These are phyloP conservation scores for Babylonia areolata DNA, from an alignment of 1,140 invertebrate species.

Conservation along the genomic window DNA sequence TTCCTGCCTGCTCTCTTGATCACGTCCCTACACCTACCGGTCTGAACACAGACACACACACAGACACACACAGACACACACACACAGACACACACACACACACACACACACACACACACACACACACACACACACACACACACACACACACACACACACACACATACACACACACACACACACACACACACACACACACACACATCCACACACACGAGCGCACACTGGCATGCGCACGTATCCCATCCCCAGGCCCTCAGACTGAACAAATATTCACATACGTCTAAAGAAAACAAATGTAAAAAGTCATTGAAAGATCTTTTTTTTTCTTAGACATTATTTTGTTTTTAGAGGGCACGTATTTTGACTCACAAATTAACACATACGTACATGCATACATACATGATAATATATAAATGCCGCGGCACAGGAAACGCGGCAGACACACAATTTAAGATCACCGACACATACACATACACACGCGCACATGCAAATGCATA, in stretches of 20 bases:
- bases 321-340: too few relatives aligned
- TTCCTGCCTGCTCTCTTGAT: too few relatives aligned
- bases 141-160: background rate
- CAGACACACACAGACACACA: background rate
- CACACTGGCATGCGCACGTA: too few relatives aligned
- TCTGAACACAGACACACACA: background rate
- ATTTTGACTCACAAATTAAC: background rate
- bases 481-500: background rate
- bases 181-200: conserved; percentile 1
- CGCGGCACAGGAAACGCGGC: background rate
- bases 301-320: background rate
- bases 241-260: too few relatives aligned
- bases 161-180: conserved; percentile 3
- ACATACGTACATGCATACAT: background rate
- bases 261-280: background rate
- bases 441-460: background rate
- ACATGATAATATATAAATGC: background rate
- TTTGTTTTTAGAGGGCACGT: too few relatives aligned
- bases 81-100: background rate
- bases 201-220: too few relatives aligned
- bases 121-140: conserved; percentile 14
- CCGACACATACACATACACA: background rate
- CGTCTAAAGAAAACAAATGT: background rate
- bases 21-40: background rate
- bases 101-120: background rate